These are phyloP conservation scores for Spilarctia lutea DNA, from an alignment of 2,888 invertebrate species.

Conservation along the genomic window DNA sequence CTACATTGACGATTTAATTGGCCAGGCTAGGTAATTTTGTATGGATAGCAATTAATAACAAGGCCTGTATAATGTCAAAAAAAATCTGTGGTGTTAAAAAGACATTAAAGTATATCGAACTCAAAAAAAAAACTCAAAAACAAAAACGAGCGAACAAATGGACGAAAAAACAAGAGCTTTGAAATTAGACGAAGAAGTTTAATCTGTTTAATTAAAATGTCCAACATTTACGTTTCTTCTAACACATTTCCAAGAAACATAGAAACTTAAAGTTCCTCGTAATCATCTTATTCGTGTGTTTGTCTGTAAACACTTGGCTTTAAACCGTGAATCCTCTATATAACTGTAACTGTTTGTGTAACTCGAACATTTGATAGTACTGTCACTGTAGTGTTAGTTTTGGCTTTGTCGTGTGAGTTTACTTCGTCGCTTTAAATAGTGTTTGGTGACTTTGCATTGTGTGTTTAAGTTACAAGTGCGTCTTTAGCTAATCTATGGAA, in stretches of 20 bases:
- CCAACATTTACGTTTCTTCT: conserved; percentile 6
- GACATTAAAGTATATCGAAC: background rate
- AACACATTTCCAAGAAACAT: conserved; percentile 36
- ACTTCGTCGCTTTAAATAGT: conserved; percentile 41
- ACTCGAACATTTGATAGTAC: conserved; percentile 35
- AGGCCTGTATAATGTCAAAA: too few relatives aligned
- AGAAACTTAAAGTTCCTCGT: conserved; percentile 46
- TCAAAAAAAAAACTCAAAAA: background rate
- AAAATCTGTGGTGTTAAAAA: background rate
- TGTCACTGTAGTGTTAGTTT: conserved; percentile 38
- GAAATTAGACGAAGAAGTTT: conserved; percentile 1
- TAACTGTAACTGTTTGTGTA: conserved; percentile 48
- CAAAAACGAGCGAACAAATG: background rate
- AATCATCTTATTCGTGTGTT: conserved; percentile 40
- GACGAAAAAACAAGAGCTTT: background rate
- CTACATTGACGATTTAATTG: too few relatives aligned
- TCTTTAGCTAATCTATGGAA: conserved; percentile 18
- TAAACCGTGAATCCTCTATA: conserved; percentile 39
- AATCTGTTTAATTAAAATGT: conserved; percentile 15
- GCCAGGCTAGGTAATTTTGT: too few relatives aligned
- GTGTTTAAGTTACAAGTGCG: conserved; percentile 11
- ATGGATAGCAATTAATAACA: too few relatives aligned
- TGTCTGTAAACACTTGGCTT: conserved; percentile 47
- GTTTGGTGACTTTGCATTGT: conserved; percentile 34
- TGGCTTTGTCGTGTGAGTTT: conserved; percentile 37